A percentile compares a stretch with the other conserved stretches of the same genome.
phyloP scores from a whole-genome alignment of 2,797 vertebrate genomes.

The Brachyrhaphis roseni region DNA sequence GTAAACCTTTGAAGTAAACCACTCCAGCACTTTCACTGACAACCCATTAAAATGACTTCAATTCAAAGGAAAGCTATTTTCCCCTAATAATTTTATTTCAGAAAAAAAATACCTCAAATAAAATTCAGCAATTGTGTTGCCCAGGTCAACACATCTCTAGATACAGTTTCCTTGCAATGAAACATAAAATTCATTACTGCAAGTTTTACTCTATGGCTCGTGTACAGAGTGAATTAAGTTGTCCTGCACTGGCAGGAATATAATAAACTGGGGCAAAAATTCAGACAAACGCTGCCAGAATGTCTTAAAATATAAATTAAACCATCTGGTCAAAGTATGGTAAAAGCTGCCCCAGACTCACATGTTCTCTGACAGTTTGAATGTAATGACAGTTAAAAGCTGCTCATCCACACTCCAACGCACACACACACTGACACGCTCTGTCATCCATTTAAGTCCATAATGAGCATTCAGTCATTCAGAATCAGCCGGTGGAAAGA shows the following conservation, averaged over 20 bases:
- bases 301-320: conserved; percentile 53
- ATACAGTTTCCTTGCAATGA: background rate
- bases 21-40: too few species aligned
- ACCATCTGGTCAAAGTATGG: conserved; percentile 37
- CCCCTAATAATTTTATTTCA: background rate
- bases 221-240: background rate
- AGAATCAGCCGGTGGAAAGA: conserved; percentile 73
- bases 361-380: conserved; percentile 58
- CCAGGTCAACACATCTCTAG: background rate
- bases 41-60: background rate
- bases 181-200: background rate
- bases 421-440: conserved; percentile 45
- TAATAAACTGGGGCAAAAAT: conserved; percentile 17
- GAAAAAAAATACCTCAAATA: background rate
- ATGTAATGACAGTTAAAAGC: conserved; percentile 61
- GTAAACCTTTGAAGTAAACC: too few species aligned
- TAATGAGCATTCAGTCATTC: conserved; percentile 80
- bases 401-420: conserved; percentile 46
- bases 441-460: conserved; percentile 79
- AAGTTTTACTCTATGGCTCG: background rate
- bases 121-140: background rate
- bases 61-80: background rate
- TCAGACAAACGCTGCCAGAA: conserved; percentile 40
- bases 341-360: conserved; percentile 49
- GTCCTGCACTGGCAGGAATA: background rate